Conservation (phyloP, 1,140 invertebrate species). For the Apocrypta bakeri region DNA sequence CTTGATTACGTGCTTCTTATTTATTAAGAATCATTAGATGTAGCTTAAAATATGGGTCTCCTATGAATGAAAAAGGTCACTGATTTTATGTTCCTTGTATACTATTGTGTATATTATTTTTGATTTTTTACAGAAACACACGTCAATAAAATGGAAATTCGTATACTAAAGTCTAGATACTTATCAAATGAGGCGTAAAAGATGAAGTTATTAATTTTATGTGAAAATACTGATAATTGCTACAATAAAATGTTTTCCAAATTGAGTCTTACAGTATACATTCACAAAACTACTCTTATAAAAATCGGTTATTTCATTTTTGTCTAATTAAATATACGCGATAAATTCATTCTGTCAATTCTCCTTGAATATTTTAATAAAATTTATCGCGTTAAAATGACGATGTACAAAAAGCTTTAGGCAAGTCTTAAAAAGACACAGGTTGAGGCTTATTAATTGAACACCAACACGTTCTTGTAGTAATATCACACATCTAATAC, state of each 20-base stretch:
- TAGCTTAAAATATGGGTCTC: background rate
- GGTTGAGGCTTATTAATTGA: constrained; percentile 31
- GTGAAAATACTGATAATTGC: background rate
- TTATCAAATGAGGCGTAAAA: background rate
- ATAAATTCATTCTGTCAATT: background rate
- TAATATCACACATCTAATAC: constrained; percentile 33
- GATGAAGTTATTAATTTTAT: background rate
- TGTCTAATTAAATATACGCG: background rate
- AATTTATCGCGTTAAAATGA: background rate
- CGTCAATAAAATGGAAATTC: background rate
- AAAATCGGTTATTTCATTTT: constrained; percentile 6
- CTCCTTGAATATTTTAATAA: background rate
- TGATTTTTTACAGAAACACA: background rate
- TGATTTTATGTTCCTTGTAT: background rate
- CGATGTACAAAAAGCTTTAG: constrained; percentile 18
- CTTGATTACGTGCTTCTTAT: background rate
- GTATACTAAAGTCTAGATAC: background rate
- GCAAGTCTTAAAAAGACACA: constrained; percentile 37
- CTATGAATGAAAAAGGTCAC: background rate
- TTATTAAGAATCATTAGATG: background rate
- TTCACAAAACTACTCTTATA: background rate
- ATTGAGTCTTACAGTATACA: background rate
- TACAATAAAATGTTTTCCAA: background rate
- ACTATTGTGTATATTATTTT: background rate
- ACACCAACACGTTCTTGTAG: constrained; percentile 9